phyloP scores from a whole-genome alignment of 2,113 vertebrate genomes.

The Lampris incognitus region DNA sequence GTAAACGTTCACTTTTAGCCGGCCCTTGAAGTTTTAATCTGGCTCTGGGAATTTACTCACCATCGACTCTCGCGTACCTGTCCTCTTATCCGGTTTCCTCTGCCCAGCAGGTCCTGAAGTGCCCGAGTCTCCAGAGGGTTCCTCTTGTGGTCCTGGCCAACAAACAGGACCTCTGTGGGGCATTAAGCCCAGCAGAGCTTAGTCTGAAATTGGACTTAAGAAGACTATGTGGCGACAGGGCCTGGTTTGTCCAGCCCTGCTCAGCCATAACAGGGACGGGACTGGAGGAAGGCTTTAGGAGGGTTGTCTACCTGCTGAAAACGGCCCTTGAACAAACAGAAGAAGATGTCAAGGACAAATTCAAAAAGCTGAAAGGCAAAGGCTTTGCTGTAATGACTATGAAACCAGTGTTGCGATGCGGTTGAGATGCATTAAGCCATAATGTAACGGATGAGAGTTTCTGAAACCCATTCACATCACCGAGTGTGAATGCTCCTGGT shows the following conservation, averaged over 20 bases:
- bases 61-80: neutral
- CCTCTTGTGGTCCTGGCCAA: constrained; percentile 89
- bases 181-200: constrained; percentile 81
- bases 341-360: constrained; percentile 61
- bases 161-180: constrained; percentile 89
- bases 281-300: constrained; percentile 83
- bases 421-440: neutral
- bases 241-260: constrained; percentile 92
- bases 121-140: constrained; percentile 76
- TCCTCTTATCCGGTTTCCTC: neutral
- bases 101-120: constrained; percentile 72
- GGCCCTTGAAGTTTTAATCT: no score
- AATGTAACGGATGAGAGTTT: constrained; percentile 17
- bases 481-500: constrained; percentile 7
- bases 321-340: constrained; percentile 69
- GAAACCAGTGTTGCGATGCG: constrained; percentile 49
- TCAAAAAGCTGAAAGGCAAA: constrained; percentile 61
- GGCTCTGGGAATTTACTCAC: no score
- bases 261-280: constrained; percentile 86
- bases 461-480: neutral
- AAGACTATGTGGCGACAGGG: constrained; percentile 82
- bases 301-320: constrained; percentile 82
- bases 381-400: constrained; percentile 50
- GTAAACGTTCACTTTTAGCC: no score
- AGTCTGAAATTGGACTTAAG: constrained; percentile 83